Conservation (phyloP, 2,888 invertebrate genomes). For the Notocelia uddmanniana region DNA sequence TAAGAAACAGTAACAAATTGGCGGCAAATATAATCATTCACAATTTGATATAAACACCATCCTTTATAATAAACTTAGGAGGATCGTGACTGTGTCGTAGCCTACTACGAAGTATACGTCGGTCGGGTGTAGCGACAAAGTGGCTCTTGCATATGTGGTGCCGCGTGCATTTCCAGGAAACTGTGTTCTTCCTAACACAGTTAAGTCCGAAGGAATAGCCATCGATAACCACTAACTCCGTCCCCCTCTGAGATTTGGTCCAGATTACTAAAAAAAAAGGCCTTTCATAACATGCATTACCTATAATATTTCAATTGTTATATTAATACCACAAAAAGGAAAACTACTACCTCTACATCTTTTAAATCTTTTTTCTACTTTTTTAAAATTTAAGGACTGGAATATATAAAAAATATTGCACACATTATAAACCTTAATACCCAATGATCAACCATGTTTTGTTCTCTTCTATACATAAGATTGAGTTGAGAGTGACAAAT, state of each 20-base stretch:
- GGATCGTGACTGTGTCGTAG: conserved; percentile 23
- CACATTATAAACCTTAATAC: too few species aligned
- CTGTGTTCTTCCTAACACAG: background rate
- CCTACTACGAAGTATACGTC: conserved; percentile 1
- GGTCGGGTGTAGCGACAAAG: background rate
- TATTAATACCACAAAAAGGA: background rate
- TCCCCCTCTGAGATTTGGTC: conserved; percentile 1
- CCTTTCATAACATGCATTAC: background rate
- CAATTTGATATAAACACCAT: conserved; percentile 25
- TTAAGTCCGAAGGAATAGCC: conserved; percentile 17
- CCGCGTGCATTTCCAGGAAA: conserved; percentile 14
- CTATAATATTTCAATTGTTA: background rate
- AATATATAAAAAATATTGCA: too few species aligned
- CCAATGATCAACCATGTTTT: too few species aligned
- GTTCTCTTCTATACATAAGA: too few species aligned
- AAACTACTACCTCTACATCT: too few species aligned
- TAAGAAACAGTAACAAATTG: too few species aligned
- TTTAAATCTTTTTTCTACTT: too few species aligned
- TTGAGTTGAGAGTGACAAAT: too few species aligned
- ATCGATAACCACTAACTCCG: conserved; percentile 8
- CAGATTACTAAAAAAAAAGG: conserved; percentile 3
- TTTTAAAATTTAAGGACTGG: too few species aligned
- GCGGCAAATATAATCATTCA: background rate
- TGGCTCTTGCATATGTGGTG: conserved; percentile 8
- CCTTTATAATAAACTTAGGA: conserved; percentile 22